Evolutionary conservation across 2,797 vertebrate genomes (phyloP).

Genomic region (Sebastes trivittatus): DNA sequence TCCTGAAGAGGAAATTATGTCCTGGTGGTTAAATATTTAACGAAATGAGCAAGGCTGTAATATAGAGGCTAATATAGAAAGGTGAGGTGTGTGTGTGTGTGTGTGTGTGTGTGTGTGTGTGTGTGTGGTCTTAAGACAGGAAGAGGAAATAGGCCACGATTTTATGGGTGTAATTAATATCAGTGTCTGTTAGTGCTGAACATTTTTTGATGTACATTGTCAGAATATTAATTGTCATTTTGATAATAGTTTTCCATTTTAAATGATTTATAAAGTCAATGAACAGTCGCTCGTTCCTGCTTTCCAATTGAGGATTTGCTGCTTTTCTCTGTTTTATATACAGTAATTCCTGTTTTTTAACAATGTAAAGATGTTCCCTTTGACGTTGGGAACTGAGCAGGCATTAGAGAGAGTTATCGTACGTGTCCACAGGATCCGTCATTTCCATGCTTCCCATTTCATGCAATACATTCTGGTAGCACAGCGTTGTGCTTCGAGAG

Average conservation of each 20-base stretch:
- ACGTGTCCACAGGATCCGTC: neutral
- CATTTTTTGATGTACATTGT: neutral
- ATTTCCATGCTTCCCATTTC: neutral
- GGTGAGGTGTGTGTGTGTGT: neutral
- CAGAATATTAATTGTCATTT: neutral
- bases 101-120: too few species aligned
- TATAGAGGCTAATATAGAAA: neutral
- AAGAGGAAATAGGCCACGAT: neutral
- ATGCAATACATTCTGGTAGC: neutral
- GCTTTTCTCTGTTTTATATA: neutral
- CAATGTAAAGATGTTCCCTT: neutral
- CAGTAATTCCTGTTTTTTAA: neutral
- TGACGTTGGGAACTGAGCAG: neutral
- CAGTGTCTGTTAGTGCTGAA: neutral
- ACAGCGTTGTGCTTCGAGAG: neutral
- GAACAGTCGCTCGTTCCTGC: neutral
- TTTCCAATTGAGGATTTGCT: neutral
- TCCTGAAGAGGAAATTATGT: constrained; percentile 23
- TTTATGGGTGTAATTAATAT: neutral
- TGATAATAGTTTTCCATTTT: neutral
- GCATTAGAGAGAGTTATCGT: neutral
- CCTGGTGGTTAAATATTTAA: constrained; percentile 18
- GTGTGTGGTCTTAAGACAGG: neutral
- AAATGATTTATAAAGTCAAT: neutral
- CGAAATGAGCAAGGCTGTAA: neutral